Percentiles rank a stretch among this genome's conserved stretches.
These are phyloP conservation scores for Heteromurus nitidus DNA, from an alignment of 2,888 invertebrate genomes.

Conservation along the genomic window DNA sequence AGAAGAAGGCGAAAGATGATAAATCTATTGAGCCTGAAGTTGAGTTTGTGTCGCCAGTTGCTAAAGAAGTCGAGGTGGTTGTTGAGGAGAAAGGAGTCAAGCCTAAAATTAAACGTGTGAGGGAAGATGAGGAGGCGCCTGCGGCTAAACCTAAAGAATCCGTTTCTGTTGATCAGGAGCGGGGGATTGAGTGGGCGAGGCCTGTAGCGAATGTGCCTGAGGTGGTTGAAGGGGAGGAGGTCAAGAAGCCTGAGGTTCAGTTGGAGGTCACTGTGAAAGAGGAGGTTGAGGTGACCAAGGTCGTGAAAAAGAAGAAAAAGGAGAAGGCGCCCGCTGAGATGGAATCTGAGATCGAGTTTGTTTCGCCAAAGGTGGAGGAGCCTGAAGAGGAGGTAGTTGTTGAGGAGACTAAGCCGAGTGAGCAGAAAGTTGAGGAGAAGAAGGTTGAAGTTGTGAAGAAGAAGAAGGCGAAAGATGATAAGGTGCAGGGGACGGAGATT, in stretches of 20 bases:
- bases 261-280: conserved; percentile 59
- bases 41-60: neutral
- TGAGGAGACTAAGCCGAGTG: neutral
- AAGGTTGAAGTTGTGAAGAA: conserved; percentile 5
- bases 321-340: neutral
- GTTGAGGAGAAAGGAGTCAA: too few relatives aligned
- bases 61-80: neutral
- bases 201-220: neutral
- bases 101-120: too few relatives aligned
- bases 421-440: neutral
- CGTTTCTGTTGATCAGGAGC: neutral
- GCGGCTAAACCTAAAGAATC: neutral
- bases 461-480: neutral
- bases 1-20: conserved; percentile 45
- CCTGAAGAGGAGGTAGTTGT: neutral
- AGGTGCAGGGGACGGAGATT: neutral
- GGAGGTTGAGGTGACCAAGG: conserved; percentile 58
- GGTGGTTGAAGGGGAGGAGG: conserved; percentile 1
- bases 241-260: neutral
- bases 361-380: neutral
- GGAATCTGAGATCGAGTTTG: neutral
- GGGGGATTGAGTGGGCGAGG: neutral
- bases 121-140: too few relatives aligned
- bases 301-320: conserved; percentile 9
- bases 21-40: conserved; percentile 57